Evolutionary conservation across 2,113 vertebrate genomes (phyloP).

Genomic region (Rissa tridactyla): DNA sequence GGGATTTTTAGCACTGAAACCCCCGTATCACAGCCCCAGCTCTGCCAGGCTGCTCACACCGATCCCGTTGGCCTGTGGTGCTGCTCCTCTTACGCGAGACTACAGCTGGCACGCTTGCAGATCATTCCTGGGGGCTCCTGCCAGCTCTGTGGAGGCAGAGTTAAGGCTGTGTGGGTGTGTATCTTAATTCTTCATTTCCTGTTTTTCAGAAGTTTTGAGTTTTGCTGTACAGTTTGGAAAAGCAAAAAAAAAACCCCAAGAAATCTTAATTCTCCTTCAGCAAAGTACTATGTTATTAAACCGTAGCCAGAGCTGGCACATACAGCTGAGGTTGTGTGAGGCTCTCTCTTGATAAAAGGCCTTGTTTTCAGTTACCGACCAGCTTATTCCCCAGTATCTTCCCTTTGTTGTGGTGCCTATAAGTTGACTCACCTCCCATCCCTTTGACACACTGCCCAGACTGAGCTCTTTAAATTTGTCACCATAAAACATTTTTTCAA

Average conservation of each 20-base stretch:
- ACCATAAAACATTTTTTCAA: not conserved
- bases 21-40: fast-evolving
- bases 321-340: not conserved
- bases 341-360: not conserved
- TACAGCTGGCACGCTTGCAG: not conserved
- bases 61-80: fast-evolving
- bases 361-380: not conserved
- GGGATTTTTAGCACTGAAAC: not conserved
- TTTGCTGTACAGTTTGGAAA: constrained; percentile 17
- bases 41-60: not conserved
- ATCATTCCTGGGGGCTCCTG: constrained; percentile 33
- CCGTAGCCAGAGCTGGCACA: not conserved
- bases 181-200: constrained; percentile 66
- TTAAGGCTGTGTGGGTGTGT: constrained; percentile 56
- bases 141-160: constrained; percentile 39
- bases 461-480: not conserved
- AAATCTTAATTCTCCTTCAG: constrained; percentile 19
- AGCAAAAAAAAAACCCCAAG: not conserved
- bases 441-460: not conserved
- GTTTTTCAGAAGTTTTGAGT: constrained; percentile 61
- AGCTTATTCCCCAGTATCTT: not conserved
- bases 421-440: not conserved
- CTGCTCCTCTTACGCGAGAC: not conserved
- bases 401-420: not conserved
- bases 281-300: not conserved